A percentile compares a stretch with the other conserved stretches of the same genome.
These are phyloP conservation scores for Pelecanus crispus DNA, from an alignment of 2,113 vertebrate genomes.

Conservation along the genomic window DNA sequence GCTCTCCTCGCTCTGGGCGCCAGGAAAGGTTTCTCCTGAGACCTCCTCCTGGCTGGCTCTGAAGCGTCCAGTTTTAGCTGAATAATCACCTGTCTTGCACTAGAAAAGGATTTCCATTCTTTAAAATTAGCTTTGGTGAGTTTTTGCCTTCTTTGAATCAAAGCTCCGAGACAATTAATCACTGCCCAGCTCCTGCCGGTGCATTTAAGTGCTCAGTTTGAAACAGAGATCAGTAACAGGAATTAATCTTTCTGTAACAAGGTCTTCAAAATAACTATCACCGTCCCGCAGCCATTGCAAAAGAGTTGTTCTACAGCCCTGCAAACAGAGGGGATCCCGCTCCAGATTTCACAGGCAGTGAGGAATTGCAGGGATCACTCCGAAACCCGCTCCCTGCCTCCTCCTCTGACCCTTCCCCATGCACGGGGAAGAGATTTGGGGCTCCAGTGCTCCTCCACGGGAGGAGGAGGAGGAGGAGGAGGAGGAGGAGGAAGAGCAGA, in stretches of 20 bases:
- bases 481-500: not conserved
- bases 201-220: not conserved
- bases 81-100: not conserved
- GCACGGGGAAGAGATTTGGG: accelerated
- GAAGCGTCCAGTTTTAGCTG: not conserved
- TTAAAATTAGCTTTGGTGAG: not conserved
- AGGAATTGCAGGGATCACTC: accelerated
- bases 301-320: not conserved
- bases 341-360: accelerated
- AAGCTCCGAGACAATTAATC: not conserved
- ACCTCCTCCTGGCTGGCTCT: not conserved
- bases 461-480: not conserved
- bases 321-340: not conserved
- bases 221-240: not conserved
- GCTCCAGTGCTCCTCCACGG: accelerated
- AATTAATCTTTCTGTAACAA: not conserved
- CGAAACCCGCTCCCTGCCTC: accelerated
- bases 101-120: not conserved
- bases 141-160: not conserved
- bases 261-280: not conserved
- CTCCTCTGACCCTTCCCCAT: accelerated
- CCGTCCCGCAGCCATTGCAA: not conserved
- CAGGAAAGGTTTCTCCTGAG: not conserved
- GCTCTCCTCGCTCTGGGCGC: not conserved
- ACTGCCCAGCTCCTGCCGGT: not conserved